These are phyloP conservation scores for Saguinus imperator DNA, from an alignment of 2,113 vertebrate genomes.

Conservation along the genomic window DNA sequence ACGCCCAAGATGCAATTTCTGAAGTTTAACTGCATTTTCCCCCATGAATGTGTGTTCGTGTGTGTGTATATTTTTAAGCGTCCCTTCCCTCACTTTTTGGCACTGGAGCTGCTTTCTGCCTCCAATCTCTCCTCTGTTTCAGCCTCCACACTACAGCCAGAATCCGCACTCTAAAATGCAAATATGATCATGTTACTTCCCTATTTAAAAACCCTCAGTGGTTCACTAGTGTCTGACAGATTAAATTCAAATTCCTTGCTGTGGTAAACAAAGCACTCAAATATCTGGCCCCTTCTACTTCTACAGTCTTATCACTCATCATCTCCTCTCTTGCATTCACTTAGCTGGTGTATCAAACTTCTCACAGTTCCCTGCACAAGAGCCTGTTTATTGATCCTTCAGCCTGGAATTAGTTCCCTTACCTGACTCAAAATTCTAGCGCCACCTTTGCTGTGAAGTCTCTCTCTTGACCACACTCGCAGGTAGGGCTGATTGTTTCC, in stretches of 20 bases:
- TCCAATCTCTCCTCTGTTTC: neutral
- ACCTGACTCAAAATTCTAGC: neutral
- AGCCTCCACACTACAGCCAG: neutral
- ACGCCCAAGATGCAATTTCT: neutral
- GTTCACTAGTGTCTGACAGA: neutral
- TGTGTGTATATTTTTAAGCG: neutral
- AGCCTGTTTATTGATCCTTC: neutral
- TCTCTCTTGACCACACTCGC: neutral
- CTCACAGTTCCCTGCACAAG: neutral
- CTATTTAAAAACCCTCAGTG: constrained; percentile 25
- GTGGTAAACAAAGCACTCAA: neutral
- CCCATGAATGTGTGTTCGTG: neutral
- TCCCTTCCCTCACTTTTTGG: neutral
- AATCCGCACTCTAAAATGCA: constrained; percentile 7
- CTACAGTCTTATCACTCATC: neutral
- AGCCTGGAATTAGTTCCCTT: neutral
- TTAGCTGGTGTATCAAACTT: constrained; percentile 16
- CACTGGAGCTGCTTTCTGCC: neutral
- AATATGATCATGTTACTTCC: constrained; percentile 34
- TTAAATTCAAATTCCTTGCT: constrained; percentile 24
- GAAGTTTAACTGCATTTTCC: neutral
- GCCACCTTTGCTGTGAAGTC: neutral
- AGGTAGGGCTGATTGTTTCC: neutral
- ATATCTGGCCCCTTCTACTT: neutral
- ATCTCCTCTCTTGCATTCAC: neutral